Conservation (phyloP, 1,140 invertebrate genomes). For the Probaryconus sp. region DNA sequence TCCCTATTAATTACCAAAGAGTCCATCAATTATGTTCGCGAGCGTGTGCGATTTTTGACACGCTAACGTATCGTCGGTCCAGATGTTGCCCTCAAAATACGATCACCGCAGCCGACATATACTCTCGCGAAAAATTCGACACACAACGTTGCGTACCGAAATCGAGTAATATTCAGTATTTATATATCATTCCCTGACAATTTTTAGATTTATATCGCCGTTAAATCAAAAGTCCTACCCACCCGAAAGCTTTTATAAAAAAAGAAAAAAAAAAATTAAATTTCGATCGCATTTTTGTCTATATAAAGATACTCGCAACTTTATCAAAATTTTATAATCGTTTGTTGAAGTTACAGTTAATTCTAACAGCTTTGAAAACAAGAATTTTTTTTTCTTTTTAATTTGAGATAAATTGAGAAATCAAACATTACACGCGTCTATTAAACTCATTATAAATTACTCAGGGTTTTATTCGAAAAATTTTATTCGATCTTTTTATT, state of each 20-base stretch:
- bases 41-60: conserved; percentile 73
- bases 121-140: conserved; percentile 24
- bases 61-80: conserved; percentile 75
- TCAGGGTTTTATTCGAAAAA: too few species aligned
- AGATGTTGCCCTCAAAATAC: conserved; percentile 70
- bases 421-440: too few species aligned
- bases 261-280: neutral
- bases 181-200: conserved; percentile 10
- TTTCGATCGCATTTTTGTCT: too few species aligned
- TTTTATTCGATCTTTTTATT: too few species aligned
- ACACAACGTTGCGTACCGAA: neutral
- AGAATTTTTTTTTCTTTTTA: too few species aligned
- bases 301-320: too few species aligned
- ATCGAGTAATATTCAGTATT: conserved; percentile 11
- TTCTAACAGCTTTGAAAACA: too few species aligned
- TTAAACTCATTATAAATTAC: too few species aligned
- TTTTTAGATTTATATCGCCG: conserved; percentile 11
- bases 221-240: neutral
- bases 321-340: too few species aligned
- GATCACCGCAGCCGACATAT: conserved; percentile 39
- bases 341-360: too few species aligned
- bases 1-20: conserved; percentile 76
- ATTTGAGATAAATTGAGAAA: too few species aligned
- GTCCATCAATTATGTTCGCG: conserved; percentile 74
- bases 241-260: too few species aligned